Evolutionary conservation across 2,113 vertebrate species (phyloP).

Genomic region (Columba janthina): DNA sequence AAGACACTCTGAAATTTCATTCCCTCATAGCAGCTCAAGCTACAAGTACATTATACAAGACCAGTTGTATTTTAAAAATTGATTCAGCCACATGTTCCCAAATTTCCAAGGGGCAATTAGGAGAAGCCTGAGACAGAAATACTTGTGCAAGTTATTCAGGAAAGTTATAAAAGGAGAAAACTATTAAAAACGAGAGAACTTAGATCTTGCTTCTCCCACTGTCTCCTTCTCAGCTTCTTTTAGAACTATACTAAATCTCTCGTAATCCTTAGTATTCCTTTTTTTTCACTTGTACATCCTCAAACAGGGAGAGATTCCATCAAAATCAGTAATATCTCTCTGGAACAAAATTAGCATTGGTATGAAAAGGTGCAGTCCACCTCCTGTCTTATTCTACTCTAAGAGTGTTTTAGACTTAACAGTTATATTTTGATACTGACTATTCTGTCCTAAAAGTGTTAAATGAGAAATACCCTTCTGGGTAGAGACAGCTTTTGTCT

Average conservation of each 20-base stretch:
- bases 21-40: not conserved
- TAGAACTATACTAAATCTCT: not conserved
- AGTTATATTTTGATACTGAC: not conserved
- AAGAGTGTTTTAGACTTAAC: not conserved
- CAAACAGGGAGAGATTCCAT: not conserved
- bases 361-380: not conserved
- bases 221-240: not conserved
- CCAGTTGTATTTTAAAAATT: not conserved
- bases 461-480: not conserved
- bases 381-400: not conserved
- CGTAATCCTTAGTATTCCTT: not conserved
- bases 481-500: not conserved
- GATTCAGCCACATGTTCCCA: fast-evolving
- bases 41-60: not conserved
- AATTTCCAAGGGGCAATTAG: not conserved
- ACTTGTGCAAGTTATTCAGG: not conserved
- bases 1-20: not conserved
- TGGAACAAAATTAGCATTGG: not conserved
- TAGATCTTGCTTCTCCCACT: not conserved
- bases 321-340: not conserved
- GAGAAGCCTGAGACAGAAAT: not conserved
- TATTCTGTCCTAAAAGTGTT: not conserved
- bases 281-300: not conserved
- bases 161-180: not conserved
- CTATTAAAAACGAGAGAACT: not conserved